A percentile compares a stretch with the other conserved stretches of the same genome.
phyloP scores from a whole-genome alignment of 2,888 invertebrate genomes.

The Papilio protenor region DNA sequence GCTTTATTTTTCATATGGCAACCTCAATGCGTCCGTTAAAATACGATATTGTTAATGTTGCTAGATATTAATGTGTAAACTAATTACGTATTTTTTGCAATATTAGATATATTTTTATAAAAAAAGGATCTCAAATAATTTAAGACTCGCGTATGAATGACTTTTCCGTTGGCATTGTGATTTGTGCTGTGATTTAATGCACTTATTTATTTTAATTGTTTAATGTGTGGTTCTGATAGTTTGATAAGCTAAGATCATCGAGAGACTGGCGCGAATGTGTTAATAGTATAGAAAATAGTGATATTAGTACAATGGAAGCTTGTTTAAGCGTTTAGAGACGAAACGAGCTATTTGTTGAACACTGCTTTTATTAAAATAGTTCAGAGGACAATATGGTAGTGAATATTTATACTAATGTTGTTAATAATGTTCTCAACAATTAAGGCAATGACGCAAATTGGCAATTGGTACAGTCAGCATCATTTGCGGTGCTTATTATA shows the following conservation, averaged over 20 bases:
- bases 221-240: slow-evolving; percentile 56
- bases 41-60: slow-evolving; percentile 80
- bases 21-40: slow-evolving; percentile 59
- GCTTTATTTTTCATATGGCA: slow-evolving; percentile 59
- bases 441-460: slow-evolving; percentile 62
- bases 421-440: slow-evolving; percentile 53
- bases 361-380: slow-evolving; percentile 54
- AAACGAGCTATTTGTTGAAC: slow-evolving; percentile 45
- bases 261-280: slow-evolving; percentile 67
- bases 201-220: slow-evolving; percentile 53
- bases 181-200: slow-evolving; percentile 74
- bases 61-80: slow-evolving; percentile 72
- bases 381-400: slow-evolving; percentile 73
- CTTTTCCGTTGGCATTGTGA: slow-evolving; percentile 63
- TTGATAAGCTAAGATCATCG: slow-evolving; percentile 59
- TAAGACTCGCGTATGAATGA: slow-evolving; percentile 56
- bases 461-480: slow-evolving; percentile 45
- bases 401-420: slow-evolving; percentile 55
- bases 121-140: slow-evolving; percentile 70
- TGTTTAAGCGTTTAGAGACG: slow-evolving; percentile 41
- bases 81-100: slow-evolving; percentile 72
- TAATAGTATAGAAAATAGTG: slow-evolving; percentile 37
- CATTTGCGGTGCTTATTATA: slow-evolving; percentile 49
- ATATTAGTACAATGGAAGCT: slow-evolving; percentile 50
- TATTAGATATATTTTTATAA: slow-evolving; percentile 75